These are phyloP conservation scores for Gadopsis marmoratus DNA, from an alignment of 2,797 vertebrate species.

Conservation along the genomic window DNA sequence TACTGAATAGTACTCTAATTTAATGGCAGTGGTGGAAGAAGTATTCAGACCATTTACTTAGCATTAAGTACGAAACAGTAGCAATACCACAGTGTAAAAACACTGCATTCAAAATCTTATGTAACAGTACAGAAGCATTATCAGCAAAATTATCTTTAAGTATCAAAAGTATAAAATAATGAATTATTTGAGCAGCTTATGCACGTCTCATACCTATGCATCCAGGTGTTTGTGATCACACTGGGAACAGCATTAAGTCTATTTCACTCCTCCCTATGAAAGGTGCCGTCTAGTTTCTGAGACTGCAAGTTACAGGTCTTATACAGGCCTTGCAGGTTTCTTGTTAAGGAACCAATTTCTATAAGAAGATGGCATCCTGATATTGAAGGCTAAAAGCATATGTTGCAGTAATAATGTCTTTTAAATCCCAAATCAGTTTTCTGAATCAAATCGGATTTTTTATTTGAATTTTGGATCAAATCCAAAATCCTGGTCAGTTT, in stretches of 20 bases:
- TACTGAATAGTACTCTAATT: not conserved
- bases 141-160: not conserved
- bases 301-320: not conserved
- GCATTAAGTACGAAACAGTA: too few relatives aligned
- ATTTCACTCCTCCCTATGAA: not conserved
- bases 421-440: not conserved
- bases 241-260: not conserved
- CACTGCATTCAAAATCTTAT: not conserved
- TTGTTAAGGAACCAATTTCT: not conserved
- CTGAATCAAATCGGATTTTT: not conserved
- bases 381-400: not conserved
- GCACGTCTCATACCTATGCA: not conserved
- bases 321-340: not conserved
- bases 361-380: not conserved
- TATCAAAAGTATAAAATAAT: not conserved
- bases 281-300: not conserved
- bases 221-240: not conserved
- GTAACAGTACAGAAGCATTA: not conserved
- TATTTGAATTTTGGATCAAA: slow-evolving; percentile 1
- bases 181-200: not conserved
- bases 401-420: not conserved
- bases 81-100: not conserved
- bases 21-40: not conserved
- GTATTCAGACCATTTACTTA: not conserved
- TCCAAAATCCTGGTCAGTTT: slow-evolving; percentile 4